phyloP scores from a whole-genome alignment of 2,113 vertebrate species.

The Onychorhynchus coronatus region DNA sequence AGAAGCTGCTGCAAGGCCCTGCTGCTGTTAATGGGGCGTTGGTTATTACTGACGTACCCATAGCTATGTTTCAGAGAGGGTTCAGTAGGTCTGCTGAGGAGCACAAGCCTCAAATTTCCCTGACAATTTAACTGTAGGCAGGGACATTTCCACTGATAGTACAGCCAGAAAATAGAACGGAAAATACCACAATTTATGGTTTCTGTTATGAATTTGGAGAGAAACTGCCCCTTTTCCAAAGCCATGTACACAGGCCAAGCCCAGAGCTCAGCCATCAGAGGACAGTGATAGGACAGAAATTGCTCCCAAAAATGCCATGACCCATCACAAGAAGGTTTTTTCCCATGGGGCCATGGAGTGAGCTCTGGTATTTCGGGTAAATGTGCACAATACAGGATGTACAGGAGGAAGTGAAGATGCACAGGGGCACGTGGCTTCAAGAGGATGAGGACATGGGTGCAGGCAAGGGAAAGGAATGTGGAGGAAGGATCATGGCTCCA shows the following conservation, averaged over 20 bases:
- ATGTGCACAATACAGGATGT: not conserved
- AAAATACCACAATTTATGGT: not conserved
- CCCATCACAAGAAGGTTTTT: not conserved
- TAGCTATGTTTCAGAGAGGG: not conserved
- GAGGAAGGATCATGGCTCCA: fast-evolving
- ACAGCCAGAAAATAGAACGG: not conserved
- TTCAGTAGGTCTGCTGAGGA: not conserved
- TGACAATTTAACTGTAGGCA: not conserved
- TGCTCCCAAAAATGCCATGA: not conserved
- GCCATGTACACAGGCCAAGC: not conserved
- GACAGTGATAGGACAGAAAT: not conserved
- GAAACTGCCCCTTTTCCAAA: not conserved
- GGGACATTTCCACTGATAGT: not conserved
- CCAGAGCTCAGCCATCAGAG: fast-evolving
- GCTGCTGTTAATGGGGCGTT: not conserved
- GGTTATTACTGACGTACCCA: not conserved
- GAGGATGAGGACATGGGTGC: fast-evolving
- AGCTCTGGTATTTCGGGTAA: not conserved
- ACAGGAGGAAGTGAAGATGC: not conserved
- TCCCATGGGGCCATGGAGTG: not conserved
- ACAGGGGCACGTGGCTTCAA: fast-evolving
- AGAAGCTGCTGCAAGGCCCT: not conserved
- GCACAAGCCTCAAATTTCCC: not conserved
- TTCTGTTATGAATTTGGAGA: not conserved
- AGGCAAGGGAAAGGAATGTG: not conserved